These are phyloP conservation scores for Diploptera punctata DNA, from an alignment of 2,888 invertebrate species.

Conservation along the genomic window DNA sequence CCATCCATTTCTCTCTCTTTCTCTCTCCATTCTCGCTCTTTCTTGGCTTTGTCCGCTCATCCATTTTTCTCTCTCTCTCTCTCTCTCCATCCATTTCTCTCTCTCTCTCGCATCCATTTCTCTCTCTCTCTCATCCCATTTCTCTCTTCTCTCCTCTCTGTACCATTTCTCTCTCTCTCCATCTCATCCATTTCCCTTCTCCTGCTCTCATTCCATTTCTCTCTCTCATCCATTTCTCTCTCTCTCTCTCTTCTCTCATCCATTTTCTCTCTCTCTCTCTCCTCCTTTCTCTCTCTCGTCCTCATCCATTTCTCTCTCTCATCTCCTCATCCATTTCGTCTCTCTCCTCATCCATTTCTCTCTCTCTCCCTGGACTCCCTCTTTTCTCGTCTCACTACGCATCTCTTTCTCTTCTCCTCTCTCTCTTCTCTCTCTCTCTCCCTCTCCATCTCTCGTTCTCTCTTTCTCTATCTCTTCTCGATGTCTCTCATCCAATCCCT, in stretches of 20 bases:
- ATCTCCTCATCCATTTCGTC: not conserved
- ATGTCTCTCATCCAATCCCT: not conserved
- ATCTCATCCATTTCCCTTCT: not conserved
- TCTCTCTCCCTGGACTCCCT: not conserved
- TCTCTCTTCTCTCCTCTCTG: no score
- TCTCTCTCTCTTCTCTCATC: not conserved
- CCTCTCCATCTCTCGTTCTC: no score
- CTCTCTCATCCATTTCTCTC: not conserved
- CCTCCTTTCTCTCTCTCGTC: not conserved
- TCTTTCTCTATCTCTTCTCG: not conserved
- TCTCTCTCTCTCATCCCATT: no score
- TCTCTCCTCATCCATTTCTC: not conserved
- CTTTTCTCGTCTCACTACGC: not conserved
- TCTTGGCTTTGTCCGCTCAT: no score
- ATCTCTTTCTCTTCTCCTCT: not conserved
- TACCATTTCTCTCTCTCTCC: not conserved
- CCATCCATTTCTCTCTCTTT: no score
- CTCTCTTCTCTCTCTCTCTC: no score
- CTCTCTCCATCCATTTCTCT: no score
- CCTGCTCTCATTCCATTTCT: not conserved
- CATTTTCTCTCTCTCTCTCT: not conserved
- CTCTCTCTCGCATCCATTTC: no score
- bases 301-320: not conserved
- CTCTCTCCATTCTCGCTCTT: no score
- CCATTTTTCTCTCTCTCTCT: no score